These are phyloP conservation scores for Anadara kagoshimensis DNA, from an alignment of 1,140 invertebrate species.

Conservation along the genomic window DNA sequence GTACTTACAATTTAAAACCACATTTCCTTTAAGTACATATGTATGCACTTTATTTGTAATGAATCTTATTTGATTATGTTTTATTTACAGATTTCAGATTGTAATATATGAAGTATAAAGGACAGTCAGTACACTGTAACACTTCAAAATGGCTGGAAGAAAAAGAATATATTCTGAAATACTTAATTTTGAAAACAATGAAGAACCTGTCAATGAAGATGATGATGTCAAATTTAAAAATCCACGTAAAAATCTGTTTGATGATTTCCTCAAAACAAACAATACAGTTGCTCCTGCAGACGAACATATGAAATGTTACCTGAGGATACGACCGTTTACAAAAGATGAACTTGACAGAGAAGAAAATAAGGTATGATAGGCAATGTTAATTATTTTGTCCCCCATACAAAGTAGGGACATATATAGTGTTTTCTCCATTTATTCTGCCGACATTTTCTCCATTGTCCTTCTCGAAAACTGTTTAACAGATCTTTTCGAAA, in stretches of 20 bases:
- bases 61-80: too few relatives aligned
- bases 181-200: neutral
- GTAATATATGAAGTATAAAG: too few relatives aligned
- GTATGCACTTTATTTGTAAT: too few relatives aligned
- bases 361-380: conserved; percentile 60
- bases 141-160: conserved; percentile 10
- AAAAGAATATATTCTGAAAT: conserved; percentile 17
- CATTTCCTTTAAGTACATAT: too few relatives aligned
- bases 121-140: too few relatives aligned
- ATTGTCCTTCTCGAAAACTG: neutral
- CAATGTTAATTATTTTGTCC: neutral
- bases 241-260: conserved; percentile 18
- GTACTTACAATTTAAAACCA: too few relatives aligned
- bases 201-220: neutral
- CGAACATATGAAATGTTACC: conserved; percentile 69
- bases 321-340: conserved; percentile 67
- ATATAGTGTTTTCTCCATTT: too few relatives aligned
- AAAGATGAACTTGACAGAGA: conserved; percentile 52
- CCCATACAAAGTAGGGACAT: too few relatives aligned
- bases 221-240: conserved; percentile 20
- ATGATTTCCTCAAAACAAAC: neutral
- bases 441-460: neutral
- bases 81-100: too few relatives aligned
- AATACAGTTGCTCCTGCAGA: neutral
- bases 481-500: too few relatives aligned